Conservation (phyloP, 2,888 invertebrate genomes). For the Cheilosia scutellata region DNA sequence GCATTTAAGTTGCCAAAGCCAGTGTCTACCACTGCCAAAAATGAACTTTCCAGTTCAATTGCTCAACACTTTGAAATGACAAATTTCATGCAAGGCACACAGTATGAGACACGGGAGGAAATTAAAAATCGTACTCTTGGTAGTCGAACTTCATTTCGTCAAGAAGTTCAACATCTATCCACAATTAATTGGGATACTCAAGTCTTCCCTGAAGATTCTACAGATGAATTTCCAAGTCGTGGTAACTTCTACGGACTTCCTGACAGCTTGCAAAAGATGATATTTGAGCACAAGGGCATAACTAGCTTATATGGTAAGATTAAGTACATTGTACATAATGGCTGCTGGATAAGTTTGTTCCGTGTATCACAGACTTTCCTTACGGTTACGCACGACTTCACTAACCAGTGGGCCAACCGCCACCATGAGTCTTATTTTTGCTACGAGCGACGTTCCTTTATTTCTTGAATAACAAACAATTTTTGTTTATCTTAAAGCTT, state of each 20-base stretch:
- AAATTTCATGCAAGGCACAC: constrained; percentile 79
- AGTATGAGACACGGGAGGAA: constrained; percentile 80
- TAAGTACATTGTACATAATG: no score
- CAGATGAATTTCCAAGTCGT: constrained; percentile 78
- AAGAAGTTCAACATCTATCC: constrained; percentile 77
- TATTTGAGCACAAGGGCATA: constrained; percentile 91
- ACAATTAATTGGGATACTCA: constrained; percentile 81
- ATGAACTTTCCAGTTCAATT: constrained; percentile 28
- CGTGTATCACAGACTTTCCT: no score
- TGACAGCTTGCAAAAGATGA: constrained; percentile 87
- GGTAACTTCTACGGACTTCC: constrained; percentile 93
- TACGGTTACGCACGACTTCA: no score
- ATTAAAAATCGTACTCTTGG: constrained; percentile 77
- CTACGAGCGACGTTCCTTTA: neutral
- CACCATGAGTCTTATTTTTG: no score
- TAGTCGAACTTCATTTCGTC: constrained; percentile 20
- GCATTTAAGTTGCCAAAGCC: constrained; percentile 79
- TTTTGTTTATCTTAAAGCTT: neutral
- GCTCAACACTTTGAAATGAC: constrained; percentile 51
- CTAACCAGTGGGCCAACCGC: no score
- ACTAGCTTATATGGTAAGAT: constrained; percentile 90
- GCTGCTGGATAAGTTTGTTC: no score
- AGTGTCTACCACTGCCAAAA: constrained; percentile 9
- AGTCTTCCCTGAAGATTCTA: constrained; percentile 77
- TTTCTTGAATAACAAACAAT: neutral